Conservation (phyloP, 2,113 vertebrate species). For the Dromas ardeola region DNA sequence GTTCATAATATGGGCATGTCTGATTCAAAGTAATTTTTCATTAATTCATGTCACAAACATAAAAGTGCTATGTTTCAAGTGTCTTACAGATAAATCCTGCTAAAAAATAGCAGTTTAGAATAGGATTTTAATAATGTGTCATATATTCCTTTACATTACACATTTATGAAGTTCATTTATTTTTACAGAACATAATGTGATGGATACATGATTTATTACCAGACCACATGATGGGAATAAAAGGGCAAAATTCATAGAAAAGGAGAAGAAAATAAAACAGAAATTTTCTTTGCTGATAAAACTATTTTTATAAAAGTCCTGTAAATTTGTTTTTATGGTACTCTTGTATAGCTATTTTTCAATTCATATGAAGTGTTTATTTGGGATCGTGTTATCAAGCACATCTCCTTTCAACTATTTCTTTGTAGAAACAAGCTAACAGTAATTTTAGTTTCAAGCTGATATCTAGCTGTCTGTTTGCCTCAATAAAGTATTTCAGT, state of each 20-base stretch:
- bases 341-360: background rate
- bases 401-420: slow-evolving; percentile 5
- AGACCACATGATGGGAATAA: background rate
- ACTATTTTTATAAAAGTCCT: background rate
- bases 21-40: background rate
- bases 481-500: slow-evolving; percentile 55
- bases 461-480: slow-evolving; percentile 49
- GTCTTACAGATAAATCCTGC: background rate
- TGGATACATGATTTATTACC: background rate
- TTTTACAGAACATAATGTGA: background rate
- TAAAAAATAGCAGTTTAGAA: background rate
- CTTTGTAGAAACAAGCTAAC: slow-evolving; percentile 10
- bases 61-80: background rate
- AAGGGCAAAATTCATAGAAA: background rate
- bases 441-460: slow-evolving; percentile 58
- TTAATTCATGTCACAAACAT: background rate
- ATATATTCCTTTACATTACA: background rate
- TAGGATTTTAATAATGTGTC: background rate
- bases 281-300: background rate
- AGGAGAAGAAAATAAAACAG: background rate
- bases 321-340: background rate
- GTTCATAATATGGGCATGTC: background rate
- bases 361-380: background rate
- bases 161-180: background rate
- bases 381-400: background rate